A percentile compares a stretch with the other conserved stretches of the same genome.
These are phyloP conservation scores for Globicephala melas DNA, from an alignment of 2,113 vertebrate species.

Conservation along the genomic window DNA sequence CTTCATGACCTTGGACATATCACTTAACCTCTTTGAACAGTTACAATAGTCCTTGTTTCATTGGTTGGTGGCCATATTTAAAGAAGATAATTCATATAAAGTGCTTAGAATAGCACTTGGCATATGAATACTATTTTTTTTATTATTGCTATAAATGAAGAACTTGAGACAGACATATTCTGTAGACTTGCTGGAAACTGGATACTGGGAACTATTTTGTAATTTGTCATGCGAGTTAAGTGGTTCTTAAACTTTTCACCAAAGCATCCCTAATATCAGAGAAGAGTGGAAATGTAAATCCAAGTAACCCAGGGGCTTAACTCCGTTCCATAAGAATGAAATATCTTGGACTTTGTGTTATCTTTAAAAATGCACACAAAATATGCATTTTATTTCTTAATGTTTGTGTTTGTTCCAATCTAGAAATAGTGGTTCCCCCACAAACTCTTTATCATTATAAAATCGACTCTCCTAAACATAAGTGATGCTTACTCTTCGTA, in stretches of 20 bases:
- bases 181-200: background rate
- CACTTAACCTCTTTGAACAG: background rate
- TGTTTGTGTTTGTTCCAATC: background rate
- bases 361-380: background rate
- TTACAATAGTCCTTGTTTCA: background rate
- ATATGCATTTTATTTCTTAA: constrained; percentile 12
- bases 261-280: background rate
- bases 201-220: background rate
- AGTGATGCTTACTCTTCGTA: background rate
- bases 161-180: background rate
- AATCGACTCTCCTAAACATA: background rate
- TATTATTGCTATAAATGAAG: background rate
- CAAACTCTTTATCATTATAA: background rate
- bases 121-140: constrained; percentile 2
- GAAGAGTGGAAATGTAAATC: background rate
- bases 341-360: background rate
- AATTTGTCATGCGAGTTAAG: constrained; percentile 33
- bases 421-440: background rate
- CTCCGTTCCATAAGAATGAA: background rate
- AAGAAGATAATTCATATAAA: constrained; percentile 21
- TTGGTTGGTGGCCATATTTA: background rate
- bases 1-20: background rate
- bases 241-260: constrained; percentile 17
- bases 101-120: background rate
- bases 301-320: background rate